A percentile compares a stretch with the other conserved stretches of the same genome.
These are phyloP conservation scores for Eulacestoma nigropectus DNA, from an alignment of 2,113 vertebrate genomes.

Conservation along the genomic window DNA sequence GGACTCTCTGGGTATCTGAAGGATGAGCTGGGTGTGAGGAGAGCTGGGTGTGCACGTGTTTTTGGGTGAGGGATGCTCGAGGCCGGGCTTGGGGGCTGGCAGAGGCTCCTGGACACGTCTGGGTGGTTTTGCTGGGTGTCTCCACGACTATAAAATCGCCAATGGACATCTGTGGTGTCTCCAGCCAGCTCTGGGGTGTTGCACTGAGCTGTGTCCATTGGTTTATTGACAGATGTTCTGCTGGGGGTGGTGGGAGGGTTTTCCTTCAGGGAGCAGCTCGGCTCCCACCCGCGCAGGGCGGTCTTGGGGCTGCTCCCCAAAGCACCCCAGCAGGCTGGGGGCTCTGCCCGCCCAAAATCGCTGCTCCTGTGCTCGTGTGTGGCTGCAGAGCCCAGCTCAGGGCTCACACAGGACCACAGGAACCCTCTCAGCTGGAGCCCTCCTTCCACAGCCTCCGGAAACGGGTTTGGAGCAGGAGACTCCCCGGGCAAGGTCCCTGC, in stretches of 20 bases:
- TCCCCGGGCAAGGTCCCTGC: neutral
- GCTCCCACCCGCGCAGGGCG: fast-evolving
- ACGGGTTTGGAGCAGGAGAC: neutral
- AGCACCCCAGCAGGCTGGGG: neutral
- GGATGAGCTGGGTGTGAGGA: neutral
- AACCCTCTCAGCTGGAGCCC: neutral
- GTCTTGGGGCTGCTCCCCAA: neutral
- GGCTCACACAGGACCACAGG: neutral
- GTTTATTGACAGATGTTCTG: fast-evolving
- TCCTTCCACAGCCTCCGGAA: fast-evolving
- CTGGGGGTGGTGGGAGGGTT: neutral
- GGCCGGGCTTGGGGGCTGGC: neutral
- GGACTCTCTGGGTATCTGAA: neutral
- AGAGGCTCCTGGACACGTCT: neutral
- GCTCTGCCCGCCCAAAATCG: neutral
- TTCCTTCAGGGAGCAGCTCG: neutral
- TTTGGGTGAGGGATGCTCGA: neutral
- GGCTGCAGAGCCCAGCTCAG: neutral
- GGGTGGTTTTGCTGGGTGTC: neutral
- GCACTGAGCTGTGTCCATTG: neutral
- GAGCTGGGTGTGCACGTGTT: neutral
- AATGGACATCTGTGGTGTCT: neutral
- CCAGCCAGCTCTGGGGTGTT: neutral
- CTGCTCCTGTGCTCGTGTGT: neutral
- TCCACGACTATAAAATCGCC: fast-evolving